Evolutionary conservation across 2,797 vertebrate genomes (phyloP), one percentile per base, ranked within the genome.

Genomic region (Yasuhikotakia modesta): DNA sequence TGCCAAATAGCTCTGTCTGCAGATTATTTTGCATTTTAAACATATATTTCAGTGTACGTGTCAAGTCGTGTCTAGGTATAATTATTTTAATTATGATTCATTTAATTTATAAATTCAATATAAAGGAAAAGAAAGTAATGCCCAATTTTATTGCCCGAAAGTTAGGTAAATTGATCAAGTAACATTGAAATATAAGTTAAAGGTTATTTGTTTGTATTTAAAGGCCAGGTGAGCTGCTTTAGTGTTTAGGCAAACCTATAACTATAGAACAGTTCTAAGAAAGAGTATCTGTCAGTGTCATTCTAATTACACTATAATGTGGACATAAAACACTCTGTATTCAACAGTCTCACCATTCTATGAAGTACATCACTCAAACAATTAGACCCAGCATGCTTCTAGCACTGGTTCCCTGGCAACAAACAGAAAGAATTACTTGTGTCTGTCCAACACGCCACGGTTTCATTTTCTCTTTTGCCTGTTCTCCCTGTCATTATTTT

Each of bases 291-390:
- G n/a, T 74, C 65, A 55, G 71, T 53, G 27, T 73, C 27, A 52
- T 64, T 70, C 66, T 70, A 74, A 66, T 53, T 61, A 52, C 55
- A 45, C 46, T n/a, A 48, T 43, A 63, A 79, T 64, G 57, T 63
- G 19, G 17, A 52, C 13, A 74, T 22, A 16, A 74, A 63, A 68
- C 45, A 63, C 32, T 52, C 4, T 32, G n/a, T 13, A 58, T 64
- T 64, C 30, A 64, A 22, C 71, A 39, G 46, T 14, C 58, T 53
- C 19, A 1, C 7, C 35, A n/a, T 17, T 39, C 35, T 48, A 64
- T 35, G 30, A 45, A 45, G 24, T 43, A 39, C 7, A 48, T 16
- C 19, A 45, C 57, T 75, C 46, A 55, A 53, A 64, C 46, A 61
- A 2, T 69, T 35, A 55, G n/a, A 50, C 46, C 3, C 16, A 50